Base-by-base conservation (phyloP, 2,888 invertebrate species). In the Ptilodon capucinus region DNA sequence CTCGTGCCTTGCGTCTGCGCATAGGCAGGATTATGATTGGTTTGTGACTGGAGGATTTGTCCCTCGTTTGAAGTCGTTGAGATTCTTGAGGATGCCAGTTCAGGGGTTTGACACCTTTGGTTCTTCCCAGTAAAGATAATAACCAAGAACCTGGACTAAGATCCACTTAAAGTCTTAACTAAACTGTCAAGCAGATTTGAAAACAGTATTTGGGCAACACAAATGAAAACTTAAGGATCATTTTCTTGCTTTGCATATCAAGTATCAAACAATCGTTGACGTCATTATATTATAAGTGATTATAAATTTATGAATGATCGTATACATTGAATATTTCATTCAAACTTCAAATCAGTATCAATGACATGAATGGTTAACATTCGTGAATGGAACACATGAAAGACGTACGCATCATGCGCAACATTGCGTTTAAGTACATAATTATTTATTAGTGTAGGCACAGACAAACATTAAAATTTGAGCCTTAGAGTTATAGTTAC, bases 321-420 rank as follows among this genome's bases (percentile, higher is more conserved):
- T 32, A 60, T 58, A 54, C 64, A 58, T 60, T 54, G 46, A 57
- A 56, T 56, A 48, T 61, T 51, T 66, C 69, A 69, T 71, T 69
- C 69, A 69, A 62, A 57, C 60, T 57, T 68, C 64, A 69, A 68
- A 57, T 59, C 63, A 48, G 35, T 63, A 71, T 65, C 70, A 65
- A 64, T 76, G 64, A 68, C 68, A 74, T 84, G 85, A 85, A 85
- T 84, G 84, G 73, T 60, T 39, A 60, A 67, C 55, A 63, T 68
- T 73, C 63, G 64, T 86, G 81, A 86, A 86, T 86, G 86, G 71
- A 70, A 64, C 71, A 71, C 68, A 74, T 75, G 74, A 80, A 78
- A 74, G 68, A 82, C 71, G 77, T 68, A 74, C 72, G 53, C 45
- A 53, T 62, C 59, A 59, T 61, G 58, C 62, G 56, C 61, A 39